Base-by-base conservation (phyloP, 2,888 invertebrate species). In the Lampropteryx suffumata region DNA sequence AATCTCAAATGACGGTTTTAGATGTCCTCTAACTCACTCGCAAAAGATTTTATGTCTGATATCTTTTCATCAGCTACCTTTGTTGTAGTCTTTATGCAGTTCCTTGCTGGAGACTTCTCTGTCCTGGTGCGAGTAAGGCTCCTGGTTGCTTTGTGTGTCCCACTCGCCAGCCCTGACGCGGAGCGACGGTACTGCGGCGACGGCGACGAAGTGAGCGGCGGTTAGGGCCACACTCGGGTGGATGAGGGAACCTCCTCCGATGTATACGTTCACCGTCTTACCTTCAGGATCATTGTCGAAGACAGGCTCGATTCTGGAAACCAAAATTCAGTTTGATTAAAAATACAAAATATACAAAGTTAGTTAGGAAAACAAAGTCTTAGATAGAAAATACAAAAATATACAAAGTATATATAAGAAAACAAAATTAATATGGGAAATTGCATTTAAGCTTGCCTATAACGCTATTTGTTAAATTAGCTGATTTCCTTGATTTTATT, bases 231-330 rank as follows among this genome's bases (percentile, higher is more conserved):
- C 95, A 42, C 86, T 87, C 0, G 93, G 93, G 56, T 95, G 94
- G 58, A 97, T 95, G 5, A 97, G 82, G 0, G 96, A 93, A 0
- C 96, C 97, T 0, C 97, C 97, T 32, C 96, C 96, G 11, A 94
- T 91, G 77, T 95, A 96, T 0, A 78, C 72, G 57, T 79, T 71
- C 0, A 77, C 73, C 69, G 90, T 91, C 62, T 91, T 84, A 0
- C 84, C 81, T 0, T 82, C 73, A 0, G 83, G 84, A 9, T 91
- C 90, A 12, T 74, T 64, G 5, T 77, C 74, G 45, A 79, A 75
- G 0, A 92, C 82, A 0, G 75, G 70, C 55, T 71, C 92, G 54
- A 92, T 90, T 43, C 91, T 84, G n/a, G n/a, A n/a, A n/a, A n/a
- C n/a, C n/a, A n/a, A n/a, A n/a, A n/a, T n/a, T n/a, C n/a, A n/a